Conservation (phyloP, 2,113 vertebrate species). For the Riparia riparia region DNA sequence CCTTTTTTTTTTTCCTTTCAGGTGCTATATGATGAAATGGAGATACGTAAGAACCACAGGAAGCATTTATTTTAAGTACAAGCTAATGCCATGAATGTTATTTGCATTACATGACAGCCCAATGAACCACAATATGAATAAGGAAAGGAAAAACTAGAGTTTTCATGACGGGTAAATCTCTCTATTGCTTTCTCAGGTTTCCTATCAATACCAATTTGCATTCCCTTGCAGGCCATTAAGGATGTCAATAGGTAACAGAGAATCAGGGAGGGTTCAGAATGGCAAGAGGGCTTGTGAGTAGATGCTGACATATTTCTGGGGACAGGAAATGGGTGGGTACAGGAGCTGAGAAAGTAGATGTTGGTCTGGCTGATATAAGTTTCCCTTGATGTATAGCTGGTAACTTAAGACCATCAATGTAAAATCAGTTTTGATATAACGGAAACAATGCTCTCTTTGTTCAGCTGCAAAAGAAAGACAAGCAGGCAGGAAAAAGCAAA, state of each 20-base stretch:
- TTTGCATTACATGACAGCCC: conserved; percentile 56
- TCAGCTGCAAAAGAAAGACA: conserved; percentile 36
- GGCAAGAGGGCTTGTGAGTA: not conserved
- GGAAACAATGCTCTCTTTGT: conserved; percentile 39
- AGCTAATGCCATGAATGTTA: conserved; percentile 52
- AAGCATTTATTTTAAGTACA: conserved; percentile 63
- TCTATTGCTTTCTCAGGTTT: conserved; percentile 46
- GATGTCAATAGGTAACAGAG: conserved; percentile 26
- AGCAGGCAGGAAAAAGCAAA: conserved; percentile 29
- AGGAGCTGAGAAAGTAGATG: not conserved
- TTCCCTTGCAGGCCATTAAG: not conserved
- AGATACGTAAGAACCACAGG: conserved; percentile 58
- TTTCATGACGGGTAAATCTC: conserved; percentile 33
- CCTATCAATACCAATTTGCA: conserved; percentile 8
- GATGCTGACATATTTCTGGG: not conserved
- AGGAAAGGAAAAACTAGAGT: conserved; percentile 21
- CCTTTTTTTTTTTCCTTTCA: not conserved
- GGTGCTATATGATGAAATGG: conserved; percentile 44
- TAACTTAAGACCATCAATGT: conserved; percentile 33
- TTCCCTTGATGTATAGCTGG: conserved; percentile 15
- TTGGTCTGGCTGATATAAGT: conserved; percentile 21
- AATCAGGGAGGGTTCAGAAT: not conserved
- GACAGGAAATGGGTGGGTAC: not conserved
- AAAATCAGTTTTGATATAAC: conserved; percentile 27
- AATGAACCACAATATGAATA: conserved; percentile 47